Evolutionary conservation across 1,140 invertebrate species (phyloP), one percentile per base, ranked within the genome.

Genomic region (Conus betulinus): DNA sequence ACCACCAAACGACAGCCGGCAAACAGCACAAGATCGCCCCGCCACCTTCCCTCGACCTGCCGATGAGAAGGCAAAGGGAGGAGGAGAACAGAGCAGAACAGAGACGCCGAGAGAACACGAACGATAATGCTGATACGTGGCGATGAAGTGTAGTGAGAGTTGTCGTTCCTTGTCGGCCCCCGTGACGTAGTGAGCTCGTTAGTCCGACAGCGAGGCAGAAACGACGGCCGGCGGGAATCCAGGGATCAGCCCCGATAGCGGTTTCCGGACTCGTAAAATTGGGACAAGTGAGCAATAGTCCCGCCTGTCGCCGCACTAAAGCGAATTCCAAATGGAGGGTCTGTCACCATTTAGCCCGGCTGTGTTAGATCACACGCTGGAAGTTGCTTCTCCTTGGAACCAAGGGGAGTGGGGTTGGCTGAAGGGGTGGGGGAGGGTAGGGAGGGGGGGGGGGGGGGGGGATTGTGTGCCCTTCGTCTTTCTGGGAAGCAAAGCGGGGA

Each of bases 41-140:
- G 39, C 39, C 39, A 39, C 0, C 39, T 39, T 39, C 39, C 39
- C 39, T 39, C 39, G 39, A 39, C 39, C 39, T 39, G 39, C 39
- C 39, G 39, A 39, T 39, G 39, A 39, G 39, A 39, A 39, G 39
- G 39, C 39, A 39, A 3, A 39, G 39, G 39, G 15, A 60, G 57
- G 15, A 60, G 8, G 57, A 60, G 57, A 5, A 11, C 57, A 15
- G 15, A 60, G 15, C 57, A 0, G 39, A 60, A 60, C 57, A 8
- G 8, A 60, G 15, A 60, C 57, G 78, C 7, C 23, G 10, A 63
- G 52, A 81, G 79, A 81, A 53, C 79, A 81, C 27, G 79, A 81
- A 81, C 79, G 79, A 81, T 81, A 81, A 81, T 81, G 79, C 79
- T 84, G 82, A 84, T 60, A 84, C 25, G 82, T 63, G 55, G 82